A percentile compares a stretch with the other conserved stretches of the same genome.
Evolutionary conservation across 2,113 vertebrate genomes (phyloP).

Genomic region (Chloroceryle aenea): DNA sequence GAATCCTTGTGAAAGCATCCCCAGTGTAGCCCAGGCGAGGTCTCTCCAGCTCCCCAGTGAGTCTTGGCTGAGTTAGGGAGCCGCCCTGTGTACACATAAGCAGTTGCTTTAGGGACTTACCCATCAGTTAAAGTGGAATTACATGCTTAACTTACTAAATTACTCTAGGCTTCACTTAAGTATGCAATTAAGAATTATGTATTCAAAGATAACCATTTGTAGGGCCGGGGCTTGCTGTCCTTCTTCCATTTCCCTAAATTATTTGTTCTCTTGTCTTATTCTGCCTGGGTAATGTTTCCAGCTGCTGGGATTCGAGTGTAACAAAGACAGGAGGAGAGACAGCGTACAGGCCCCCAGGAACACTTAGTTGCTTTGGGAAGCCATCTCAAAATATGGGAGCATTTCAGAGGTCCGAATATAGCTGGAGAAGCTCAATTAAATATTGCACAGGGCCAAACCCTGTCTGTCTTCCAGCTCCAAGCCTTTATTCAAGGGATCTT

Average conservation of each 20-base stretch:
- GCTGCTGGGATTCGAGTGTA: neutral
- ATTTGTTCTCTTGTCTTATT: neutral
- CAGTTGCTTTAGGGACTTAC: neutral
- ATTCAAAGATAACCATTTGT: constrained; percentile 1
- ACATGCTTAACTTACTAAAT: constrained; percentile 54
- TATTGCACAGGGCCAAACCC: neutral
- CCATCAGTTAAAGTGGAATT: constrained; percentile 40
- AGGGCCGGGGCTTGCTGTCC: neutral
- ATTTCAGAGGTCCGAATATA: neutral
- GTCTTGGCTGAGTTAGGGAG: neutral
- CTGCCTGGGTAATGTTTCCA: neutral
- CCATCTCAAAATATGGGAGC: neutral
- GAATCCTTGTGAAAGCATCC: neutral
- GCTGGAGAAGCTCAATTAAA: neutral
- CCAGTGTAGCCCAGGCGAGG: fast-evolving
- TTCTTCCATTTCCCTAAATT: neutral
- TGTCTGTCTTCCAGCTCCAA: neutral
- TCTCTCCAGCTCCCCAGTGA: neutral
- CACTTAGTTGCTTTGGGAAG: neutral
- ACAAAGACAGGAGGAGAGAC: neutral
- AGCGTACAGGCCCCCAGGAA: neutral
- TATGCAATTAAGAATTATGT: constrained; percentile 18
- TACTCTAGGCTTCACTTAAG: neutral
- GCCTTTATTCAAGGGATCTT: neutral
- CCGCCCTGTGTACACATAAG: neutral